Evolutionary conservation across 2,113 vertebrate species (phyloP).

Genomic region (Hippocampus guttulatus): DNA sequence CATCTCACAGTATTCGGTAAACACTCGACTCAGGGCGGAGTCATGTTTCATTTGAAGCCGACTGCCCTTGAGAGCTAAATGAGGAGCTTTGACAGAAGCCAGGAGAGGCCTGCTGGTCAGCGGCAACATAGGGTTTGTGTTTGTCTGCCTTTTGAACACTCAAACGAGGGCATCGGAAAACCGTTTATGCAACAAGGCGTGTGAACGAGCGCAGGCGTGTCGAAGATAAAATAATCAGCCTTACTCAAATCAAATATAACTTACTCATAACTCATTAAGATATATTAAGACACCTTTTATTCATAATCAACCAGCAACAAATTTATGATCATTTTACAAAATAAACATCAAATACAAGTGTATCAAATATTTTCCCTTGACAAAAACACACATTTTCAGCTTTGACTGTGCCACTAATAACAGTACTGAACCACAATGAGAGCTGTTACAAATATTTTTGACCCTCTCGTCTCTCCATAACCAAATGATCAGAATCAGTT

Average conservation of each 20-base stretch:
- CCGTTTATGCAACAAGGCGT: constrained; percentile 5
- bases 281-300: background rate
- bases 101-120: constrained; percentile 13
- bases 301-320: background rate
- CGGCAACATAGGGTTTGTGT: constrained; percentile 13
- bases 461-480: no score
- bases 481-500: no score
- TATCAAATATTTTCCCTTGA: no score
- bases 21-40: constrained; percentile 13
- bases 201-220: constrained; percentile 4
- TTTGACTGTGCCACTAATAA: no score
- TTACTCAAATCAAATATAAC: background rate
- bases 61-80: constrained; percentile 12
- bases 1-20: constrained; percentile 25
- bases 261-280: no score
- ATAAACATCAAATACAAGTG: no score
- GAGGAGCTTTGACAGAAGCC: constrained; percentile 22
- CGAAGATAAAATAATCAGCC: background rate
- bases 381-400: no score
- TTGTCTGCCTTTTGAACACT: background rate
- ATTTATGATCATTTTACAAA: no score
- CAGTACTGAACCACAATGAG: no score
- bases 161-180: constrained; percentile 22
- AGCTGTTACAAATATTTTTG: no score
- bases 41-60: constrained; percentile 27